Percentiles rank a stretch among this genome's conserved stretches.
Conservation (phyloP, 92 coral and sea anemone species). For the Meandrina meandrites region DNA sequence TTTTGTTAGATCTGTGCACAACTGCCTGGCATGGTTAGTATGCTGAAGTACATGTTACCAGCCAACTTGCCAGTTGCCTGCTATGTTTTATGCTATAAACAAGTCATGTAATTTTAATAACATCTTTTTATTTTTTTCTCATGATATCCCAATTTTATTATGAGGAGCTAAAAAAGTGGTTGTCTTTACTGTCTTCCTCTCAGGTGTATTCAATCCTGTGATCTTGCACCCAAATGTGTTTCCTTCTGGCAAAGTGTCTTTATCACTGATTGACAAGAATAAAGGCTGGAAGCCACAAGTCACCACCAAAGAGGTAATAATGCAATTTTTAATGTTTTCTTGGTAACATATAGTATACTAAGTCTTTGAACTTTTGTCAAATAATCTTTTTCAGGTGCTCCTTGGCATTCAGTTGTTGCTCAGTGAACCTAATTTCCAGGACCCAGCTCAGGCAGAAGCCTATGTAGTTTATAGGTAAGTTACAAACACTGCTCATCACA, state of each 20-base stretch:
- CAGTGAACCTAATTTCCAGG: constrained; percentile 91
- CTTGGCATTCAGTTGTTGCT: constrained; percentile 88
- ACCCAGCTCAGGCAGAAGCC: constrained; percentile 99
- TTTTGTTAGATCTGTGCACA: background rate
- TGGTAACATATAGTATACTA: background rate
- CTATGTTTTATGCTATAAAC: too few relatives aligned
- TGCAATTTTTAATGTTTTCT: too few relatives aligned
- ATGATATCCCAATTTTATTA: too few relatives aligned
- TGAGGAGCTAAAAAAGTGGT: background rate
- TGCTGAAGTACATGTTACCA: background rate
- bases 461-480: constrained; percentile 77
- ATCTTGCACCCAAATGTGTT: constrained; percentile 96
- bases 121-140: too few relatives aligned
- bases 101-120: too few relatives aligned
- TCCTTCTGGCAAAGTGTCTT: constrained; percentile 91
- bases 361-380: background rate
- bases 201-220: constrained; percentile 88
- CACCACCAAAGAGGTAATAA: constrained; percentile 78
- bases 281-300: constrained; percentile 97
- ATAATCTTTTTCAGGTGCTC: constrained; percentile 62
- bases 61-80: too few relatives aligned
- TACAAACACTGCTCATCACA: background rate
- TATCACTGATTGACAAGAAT: constrained; percentile 84
- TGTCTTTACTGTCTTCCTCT: background rate
- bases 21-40: background rate